phyloP scores from a whole-genome alignment of 2,797 vertebrate genomes.

The Tiaroga cobitis region DNA sequence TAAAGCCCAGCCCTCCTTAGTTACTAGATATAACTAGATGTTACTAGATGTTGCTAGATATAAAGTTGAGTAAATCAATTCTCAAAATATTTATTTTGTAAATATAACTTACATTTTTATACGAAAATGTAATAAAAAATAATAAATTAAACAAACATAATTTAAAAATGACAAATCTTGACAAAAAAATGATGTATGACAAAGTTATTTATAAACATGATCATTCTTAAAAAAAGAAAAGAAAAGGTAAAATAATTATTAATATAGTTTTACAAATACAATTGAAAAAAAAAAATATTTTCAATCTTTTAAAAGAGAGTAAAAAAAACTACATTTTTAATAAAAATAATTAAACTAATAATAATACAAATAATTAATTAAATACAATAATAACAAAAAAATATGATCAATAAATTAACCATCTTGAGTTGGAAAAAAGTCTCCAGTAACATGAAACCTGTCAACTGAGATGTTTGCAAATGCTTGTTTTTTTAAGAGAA shows the following conservation, averaged over 20 bases:
- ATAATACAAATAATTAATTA: background rate
- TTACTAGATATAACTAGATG: background rate
- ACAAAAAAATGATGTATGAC: background rate
- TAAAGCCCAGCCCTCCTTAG: background rate
- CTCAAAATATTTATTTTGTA: background rate
- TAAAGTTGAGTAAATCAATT: background rate
- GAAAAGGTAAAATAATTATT: background rate
- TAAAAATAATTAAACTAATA: background rate
- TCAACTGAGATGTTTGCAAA: background rate
- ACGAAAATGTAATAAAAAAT: background rate
- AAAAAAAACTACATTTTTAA: background rate
- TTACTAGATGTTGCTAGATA: background rate
- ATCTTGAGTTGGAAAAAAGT: background rate
- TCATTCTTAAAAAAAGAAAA: background rate
- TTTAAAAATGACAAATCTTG: background rate
- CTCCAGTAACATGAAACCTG: background rate
- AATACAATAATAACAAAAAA: background rate
- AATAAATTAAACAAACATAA: background rate
- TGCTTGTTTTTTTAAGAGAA: background rate
- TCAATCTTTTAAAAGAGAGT: background rate
- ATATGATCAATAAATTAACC: background rate
- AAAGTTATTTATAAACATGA: background rate
- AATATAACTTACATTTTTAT: too few species aligned
- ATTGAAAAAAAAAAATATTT: background rate
- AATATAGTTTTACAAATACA: background rate